A percentile compares a stretch with the other conserved stretches of the same genome.
phyloP scores from a whole-genome alignment of 1,140 invertebrate genomes.

The Scylla paramamosain region DNA sequence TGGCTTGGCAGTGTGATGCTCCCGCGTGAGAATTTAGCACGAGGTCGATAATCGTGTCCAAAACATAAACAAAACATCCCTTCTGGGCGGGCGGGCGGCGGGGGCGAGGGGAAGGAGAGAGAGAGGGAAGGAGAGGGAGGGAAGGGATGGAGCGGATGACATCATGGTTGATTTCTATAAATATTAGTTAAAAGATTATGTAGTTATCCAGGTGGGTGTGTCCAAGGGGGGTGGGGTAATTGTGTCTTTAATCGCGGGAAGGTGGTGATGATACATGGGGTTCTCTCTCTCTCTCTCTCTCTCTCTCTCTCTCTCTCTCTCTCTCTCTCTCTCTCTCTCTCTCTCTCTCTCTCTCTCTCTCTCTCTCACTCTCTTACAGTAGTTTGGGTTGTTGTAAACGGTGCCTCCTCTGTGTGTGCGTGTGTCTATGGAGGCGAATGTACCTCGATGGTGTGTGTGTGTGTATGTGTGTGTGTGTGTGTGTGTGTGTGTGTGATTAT shows the following conservation, averaged over 20 bases:
- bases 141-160: constrained; percentile 28
- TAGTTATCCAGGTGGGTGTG: not conserved
- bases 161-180: not conserved
- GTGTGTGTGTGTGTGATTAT: too few species aligned
- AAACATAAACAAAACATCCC: constrained; percentile 67
- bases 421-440: too few species aligned
- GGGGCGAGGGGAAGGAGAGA: not conserved
- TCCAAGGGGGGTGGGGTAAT: not conserved
- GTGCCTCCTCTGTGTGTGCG: too few species aligned
- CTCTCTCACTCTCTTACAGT: not conserved
- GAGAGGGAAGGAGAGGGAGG: not conserved
- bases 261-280: not conserved
- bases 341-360: constrained; percentile 35
- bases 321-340: not conserved
- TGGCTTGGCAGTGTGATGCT: not conserved
- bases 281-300: not conserved
- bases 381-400: not conserved
- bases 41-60: constrained; percentile 65
- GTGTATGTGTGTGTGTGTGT: too few species aligned
- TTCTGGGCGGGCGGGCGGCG: not conserved
- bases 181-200: not conserved
- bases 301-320: constrained; percentile 33
- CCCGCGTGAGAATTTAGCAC: constrained; percentile 47
- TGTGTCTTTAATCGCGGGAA: constrained; percentile 19
- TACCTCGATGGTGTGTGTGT: too few species aligned